Conservation (phyloP, 2,888 invertebrate species). For the Amblyjoppa proteus region DNA sequence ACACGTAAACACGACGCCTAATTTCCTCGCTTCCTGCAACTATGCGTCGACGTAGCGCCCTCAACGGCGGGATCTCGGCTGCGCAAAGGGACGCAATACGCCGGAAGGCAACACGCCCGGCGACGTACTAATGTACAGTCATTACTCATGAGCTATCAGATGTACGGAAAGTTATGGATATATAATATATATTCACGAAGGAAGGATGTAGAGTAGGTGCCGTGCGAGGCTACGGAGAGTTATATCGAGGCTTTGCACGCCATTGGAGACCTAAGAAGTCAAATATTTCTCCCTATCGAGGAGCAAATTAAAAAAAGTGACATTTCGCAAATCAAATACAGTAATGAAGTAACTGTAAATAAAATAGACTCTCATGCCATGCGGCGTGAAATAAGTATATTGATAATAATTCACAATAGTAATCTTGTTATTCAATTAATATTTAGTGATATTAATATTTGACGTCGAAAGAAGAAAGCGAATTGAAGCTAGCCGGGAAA, state of each 20-base stretch:
- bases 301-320: background rate
- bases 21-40: conserved; percentile 69
- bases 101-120: conserved; percentile 59
- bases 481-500: no score
- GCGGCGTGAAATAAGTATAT: no score
- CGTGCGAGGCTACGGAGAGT: conserved; percentile 21
- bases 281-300: conserved; percentile 9
- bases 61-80: conserved; percentile 27
- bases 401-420: no score
- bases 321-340: background rate
- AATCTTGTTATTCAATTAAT: no score
- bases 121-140: conserved; percentile 60
- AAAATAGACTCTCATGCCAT: background rate
- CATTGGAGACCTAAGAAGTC: background rate
- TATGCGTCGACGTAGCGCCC: conserved; percentile 20
- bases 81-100: conserved; percentile 46
- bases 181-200: conserved; percentile 17
- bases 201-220: conserved; percentile 32
- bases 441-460: no score
- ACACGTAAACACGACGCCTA: conserved; percentile 42
- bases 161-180: conserved; percentile 41
- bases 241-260: conserved; percentile 34
- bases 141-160: conserved; percentile 62
- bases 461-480: no score
- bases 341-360: background rate